Conservation (phyloP, 2,113 vertebrate genomes). For the Acanthisitta chloris region DNA sequence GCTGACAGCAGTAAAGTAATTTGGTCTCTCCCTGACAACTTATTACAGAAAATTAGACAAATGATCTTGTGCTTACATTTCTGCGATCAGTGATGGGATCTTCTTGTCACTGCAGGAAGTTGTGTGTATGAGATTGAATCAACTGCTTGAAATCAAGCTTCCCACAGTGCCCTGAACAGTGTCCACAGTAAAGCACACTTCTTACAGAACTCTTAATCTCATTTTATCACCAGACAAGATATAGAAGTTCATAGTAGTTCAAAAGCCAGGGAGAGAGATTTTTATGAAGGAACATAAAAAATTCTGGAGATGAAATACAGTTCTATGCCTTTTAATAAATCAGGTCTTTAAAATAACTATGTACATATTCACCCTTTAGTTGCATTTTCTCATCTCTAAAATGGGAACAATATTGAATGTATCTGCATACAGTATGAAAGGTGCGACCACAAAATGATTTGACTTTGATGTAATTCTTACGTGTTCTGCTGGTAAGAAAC, state of each 20-base stretch:
- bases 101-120: not conserved
- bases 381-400: not conserved
- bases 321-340: not conserved
- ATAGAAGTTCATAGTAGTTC: not conserved
- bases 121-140: not conserved
- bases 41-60: not conserved
- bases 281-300: not conserved
- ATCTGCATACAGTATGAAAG: not conserved
- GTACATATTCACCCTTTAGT: not conserved
- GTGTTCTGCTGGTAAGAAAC: not conserved
- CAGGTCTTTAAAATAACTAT: not conserved
- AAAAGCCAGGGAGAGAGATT: not conserved
- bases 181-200: not conserved
- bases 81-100: not conserved
- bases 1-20: not conserved
- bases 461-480: not conserved
- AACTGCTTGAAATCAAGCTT: not conserved
- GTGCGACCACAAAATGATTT: not conserved
- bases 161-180: not conserved
- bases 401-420: not conserved
- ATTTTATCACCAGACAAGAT: not conserved
- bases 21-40: not conserved
- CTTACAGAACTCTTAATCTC: not conserved
- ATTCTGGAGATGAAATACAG: not conserved
- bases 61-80: not conserved